Conservation (phyloP, 1,140 invertebrate genomes). For the Popillia japonica region DNA sequence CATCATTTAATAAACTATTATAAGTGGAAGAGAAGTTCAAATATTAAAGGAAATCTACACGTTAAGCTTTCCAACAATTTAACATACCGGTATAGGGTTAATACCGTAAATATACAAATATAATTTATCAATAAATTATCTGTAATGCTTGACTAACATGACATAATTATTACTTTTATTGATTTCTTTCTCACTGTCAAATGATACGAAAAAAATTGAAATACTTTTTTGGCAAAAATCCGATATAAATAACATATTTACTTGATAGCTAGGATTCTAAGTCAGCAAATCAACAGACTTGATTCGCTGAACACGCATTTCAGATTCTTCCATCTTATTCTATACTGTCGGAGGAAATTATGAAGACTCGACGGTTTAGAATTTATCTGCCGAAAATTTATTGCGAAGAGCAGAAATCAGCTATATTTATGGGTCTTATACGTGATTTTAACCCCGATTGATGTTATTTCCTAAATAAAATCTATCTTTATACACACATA, state of each 20-base stretch:
- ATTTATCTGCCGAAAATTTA: neutral
- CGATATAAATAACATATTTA: conserved; percentile 10
- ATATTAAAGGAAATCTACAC: too few relatives aligned
- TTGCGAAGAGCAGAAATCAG: neutral
- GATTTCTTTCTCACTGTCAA: too few relatives aligned
- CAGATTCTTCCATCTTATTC: neutral
- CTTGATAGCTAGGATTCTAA: neutral
- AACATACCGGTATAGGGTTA: too few relatives aligned
- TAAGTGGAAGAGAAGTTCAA: too few relatives aligned
- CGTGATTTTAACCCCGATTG: neutral
- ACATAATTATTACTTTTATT: too few relatives aligned
- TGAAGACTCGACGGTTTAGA: conserved; percentile 14
- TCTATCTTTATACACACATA: neutral
- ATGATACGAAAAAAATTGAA: neutral
- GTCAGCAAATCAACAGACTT: neutral
- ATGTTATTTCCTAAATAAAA: neutral
- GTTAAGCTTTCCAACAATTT: too few relatives aligned
- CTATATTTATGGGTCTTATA: neutral
- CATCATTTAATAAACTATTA: too few relatives aligned
- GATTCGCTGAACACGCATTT: neutral
- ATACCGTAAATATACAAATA: too few relatives aligned
- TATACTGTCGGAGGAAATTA: neutral
- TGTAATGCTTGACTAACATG: too few relatives aligned
- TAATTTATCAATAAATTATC: too few relatives aligned
- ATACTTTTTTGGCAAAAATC: neutral